phyloP scores from a whole-genome alignment of 2,797 vertebrate species.

The Neosilurus hyrtlii region DNA sequence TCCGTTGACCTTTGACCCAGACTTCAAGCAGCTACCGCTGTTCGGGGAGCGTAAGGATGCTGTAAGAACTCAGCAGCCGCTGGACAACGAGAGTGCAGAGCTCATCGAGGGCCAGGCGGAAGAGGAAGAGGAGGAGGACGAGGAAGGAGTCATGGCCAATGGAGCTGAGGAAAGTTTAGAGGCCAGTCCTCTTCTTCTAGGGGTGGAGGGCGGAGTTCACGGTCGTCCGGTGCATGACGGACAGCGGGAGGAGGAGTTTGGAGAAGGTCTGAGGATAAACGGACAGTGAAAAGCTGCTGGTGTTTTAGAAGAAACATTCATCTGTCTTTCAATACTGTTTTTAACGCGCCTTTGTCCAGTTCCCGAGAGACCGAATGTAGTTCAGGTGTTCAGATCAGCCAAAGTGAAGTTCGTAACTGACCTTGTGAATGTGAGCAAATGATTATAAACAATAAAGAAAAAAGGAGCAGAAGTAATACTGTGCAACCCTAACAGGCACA shows the following conservation, averaged over 20 bases:
- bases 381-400: not conserved
- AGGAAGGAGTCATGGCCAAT: constrained; percentile 66
- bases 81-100: constrained; percentile 65
- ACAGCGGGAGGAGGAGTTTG: constrained; percentile 71
- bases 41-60: constrained; percentile 83
- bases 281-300: constrained; percentile 68
- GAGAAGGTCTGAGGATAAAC: constrained; percentile 73
- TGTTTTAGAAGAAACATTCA: not conserved
- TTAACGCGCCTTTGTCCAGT: not conserved
- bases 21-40: constrained; percentile 80
- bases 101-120: constrained; percentile 60
- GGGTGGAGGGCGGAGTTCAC: constrained; percentile 59
- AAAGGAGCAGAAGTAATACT: not conserved
- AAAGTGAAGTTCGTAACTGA: not conserved
- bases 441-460: not conserved
- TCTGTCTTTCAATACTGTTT: constrained; percentile 5
- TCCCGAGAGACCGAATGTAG: not conserved
- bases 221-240: constrained; percentile 58
- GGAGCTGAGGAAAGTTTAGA: constrained; percentile 63
- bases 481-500: not conserved
- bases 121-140: constrained; percentile 67
- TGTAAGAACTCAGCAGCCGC: constrained; percentile 75
- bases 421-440: not conserved
- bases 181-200: constrained; percentile 59
- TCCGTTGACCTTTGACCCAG: constrained; percentile 81